phyloP scores from a whole-genome alignment of 1,140 invertebrate genomes.

The Penaeus indicus region DNA sequence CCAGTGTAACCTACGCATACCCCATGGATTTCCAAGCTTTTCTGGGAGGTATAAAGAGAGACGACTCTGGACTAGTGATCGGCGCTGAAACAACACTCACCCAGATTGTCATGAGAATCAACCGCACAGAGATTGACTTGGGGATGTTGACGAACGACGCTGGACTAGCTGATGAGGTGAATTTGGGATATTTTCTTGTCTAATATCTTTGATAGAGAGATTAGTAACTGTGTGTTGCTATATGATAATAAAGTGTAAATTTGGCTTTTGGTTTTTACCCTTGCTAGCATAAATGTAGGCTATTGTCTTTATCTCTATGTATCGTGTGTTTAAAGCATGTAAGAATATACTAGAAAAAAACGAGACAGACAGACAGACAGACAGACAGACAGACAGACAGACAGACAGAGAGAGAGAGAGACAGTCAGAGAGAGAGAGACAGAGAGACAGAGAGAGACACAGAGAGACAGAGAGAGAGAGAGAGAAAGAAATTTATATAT shows the following conservation, averaged over 20 bases:
- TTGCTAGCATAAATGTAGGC: no score
- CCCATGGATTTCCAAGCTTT: slow-evolving; percentile 77
- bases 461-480: neutral
- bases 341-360: neutral
- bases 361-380: neutral
- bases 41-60: slow-evolving; percentile 76
- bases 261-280: no score
- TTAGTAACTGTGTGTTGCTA: no score
- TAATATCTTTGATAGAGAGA: no score
- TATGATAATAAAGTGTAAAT: no score
- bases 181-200: neutral
- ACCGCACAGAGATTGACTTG: slow-evolving; percentile 78
- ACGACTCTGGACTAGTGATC: slow-evolving; percentile 77
- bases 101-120: slow-evolving; percentile 77
- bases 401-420: neutral
- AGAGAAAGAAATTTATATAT: neutral
- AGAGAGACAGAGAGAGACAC: neutral
- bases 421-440: neutral
- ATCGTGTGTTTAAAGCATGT: no score
- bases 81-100: slow-evolving; percentile 77
- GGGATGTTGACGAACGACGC: slow-evolving; percentile 78
- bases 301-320: no score
- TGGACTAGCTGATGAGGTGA: slow-evolving; percentile 82
- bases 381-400: neutral
- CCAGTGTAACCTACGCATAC: slow-evolving; percentile 78